These are phyloP conservation scores for Laupala kohalensis DNA, from an alignment of 1,140 invertebrate species.

Conservation along the genomic window DNA sequence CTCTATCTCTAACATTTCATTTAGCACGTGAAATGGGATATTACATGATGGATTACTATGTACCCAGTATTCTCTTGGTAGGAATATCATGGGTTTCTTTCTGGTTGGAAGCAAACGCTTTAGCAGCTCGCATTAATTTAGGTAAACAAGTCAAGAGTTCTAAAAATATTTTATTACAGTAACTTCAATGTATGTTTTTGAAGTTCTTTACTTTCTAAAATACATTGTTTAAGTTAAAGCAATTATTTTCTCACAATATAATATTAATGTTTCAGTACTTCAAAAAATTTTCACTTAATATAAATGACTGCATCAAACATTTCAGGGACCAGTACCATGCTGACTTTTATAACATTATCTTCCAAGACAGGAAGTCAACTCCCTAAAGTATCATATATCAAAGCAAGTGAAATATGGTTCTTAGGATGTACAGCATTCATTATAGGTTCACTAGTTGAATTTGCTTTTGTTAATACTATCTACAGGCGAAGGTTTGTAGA, in stretches of 20 bases:
- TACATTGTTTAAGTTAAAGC: no score
- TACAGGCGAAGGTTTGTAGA: conserved; percentile 60
- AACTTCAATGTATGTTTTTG: no score
- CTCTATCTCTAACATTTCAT: conserved; percentile 61
- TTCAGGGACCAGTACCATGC: conserved; percentile 66
- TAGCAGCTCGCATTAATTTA: conserved; percentile 64
- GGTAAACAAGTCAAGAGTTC: no score
- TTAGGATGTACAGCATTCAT: conserved; percentile 73
- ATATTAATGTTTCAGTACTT: no score
- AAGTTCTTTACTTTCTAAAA: no score
- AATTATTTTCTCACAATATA: no score
- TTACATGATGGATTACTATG: conserved; percentile 80
- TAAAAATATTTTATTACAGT: no score
- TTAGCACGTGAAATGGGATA: conserved; percentile 69
- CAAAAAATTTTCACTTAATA: no score
- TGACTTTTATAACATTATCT: conserved; percentile 74
- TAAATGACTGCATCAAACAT: conserved; percentile 12
- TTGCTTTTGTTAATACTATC: conserved; percentile 81
- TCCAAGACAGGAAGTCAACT: conserved; percentile 68
- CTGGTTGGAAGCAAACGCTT: conserved; percentile 76
- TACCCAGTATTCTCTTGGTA: conserved; percentile 77
- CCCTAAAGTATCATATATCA: conserved; percentile 82
- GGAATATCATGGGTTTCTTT: conserved; percentile 84
- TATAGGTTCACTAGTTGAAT: conserved; percentile 73
- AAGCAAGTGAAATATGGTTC: conserved; percentile 81